A percentile compares a stretch with the other conserved stretches of the same genome.
These are phyloP conservation scores for Globia sparganii DNA, from an alignment of 2,888 invertebrate genomes.

Conservation along the genomic window DNA sequence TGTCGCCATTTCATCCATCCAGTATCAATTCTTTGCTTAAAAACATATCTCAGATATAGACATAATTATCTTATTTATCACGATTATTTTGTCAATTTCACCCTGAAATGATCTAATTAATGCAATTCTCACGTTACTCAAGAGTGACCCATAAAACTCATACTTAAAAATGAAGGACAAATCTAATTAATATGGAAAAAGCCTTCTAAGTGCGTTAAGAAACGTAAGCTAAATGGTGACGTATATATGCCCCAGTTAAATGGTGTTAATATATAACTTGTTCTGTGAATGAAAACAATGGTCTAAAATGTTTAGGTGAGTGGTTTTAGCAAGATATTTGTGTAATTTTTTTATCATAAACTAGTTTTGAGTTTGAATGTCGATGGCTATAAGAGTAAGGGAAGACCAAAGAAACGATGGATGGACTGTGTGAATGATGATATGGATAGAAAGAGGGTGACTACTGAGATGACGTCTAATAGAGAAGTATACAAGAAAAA, in stretches of 20 bases:
- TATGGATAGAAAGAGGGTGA: too few species aligned
- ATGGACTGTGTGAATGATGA: too few species aligned
- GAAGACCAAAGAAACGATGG: too few species aligned
- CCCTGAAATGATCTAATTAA: background rate
- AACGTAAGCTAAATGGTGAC: constrained; percentile 33
- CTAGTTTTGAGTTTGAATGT: too few species aligned
- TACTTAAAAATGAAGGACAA: constrained; percentile 31
- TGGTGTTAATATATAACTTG: constrained; percentile 25
- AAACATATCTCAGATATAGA: too few species aligned
- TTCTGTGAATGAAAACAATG: constrained; percentile 26
- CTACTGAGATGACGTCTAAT: too few species aligned
- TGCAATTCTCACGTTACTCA: constrained; percentile 1
- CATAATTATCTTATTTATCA: too few species aligned
- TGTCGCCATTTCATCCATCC: too few species aligned
- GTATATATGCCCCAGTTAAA: constrained; percentile 33
- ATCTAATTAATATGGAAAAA: constrained; percentile 9
- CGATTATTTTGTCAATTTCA: too few species aligned
- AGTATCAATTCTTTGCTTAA: too few species aligned
- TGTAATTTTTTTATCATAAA: background rate
- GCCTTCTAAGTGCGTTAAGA: constrained; percentile 25
- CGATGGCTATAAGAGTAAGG: too few species aligned
- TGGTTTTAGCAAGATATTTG: background rate
- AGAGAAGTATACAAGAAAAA: too few species aligned
- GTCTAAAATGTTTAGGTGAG: background rate
- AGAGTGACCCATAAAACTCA: background rate